These are phyloP conservation scores for Theretra japonica DNA, from an alignment of 2,888 invertebrate genomes.

Conservation along the genomic window DNA sequence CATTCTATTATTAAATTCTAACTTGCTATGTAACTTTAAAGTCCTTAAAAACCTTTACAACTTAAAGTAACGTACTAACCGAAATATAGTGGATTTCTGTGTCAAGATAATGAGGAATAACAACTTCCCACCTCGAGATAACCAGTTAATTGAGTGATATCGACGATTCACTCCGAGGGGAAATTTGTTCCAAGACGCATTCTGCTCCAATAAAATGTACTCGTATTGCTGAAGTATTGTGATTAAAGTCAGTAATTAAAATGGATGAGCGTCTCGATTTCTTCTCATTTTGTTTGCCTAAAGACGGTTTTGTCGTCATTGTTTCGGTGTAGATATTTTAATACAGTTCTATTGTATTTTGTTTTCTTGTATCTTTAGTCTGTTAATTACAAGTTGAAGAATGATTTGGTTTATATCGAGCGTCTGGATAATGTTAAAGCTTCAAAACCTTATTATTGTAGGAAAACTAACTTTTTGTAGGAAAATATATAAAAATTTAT, in stretches of 20 bases:
- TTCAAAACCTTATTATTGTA: too few relatives aligned
- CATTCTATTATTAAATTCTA: background rate
- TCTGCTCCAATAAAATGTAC: background rate
- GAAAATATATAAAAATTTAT: too few relatives aligned
- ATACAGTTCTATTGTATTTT: too few relatives aligned
- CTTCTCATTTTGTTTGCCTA: too few relatives aligned
- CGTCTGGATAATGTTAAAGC: too few relatives aligned
- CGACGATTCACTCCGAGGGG: slow-evolving; percentile 8
- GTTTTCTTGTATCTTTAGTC: too few relatives aligned
- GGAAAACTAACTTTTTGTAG: too few relatives aligned
- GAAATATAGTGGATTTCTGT: slow-evolving; percentile 23
- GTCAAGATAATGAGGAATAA: slow-evolving; percentile 20
- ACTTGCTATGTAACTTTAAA: background rate
- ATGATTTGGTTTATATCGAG: too few relatives aligned
- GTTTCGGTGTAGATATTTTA: too few relatives aligned
- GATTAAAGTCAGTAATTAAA: background rate
- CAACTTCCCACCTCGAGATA: slow-evolving; percentile 16
- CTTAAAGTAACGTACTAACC: background rate
- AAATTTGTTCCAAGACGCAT: background rate
- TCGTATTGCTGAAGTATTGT: background rate
- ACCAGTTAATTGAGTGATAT: slow-evolving; percentile 32
- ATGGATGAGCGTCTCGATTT: background rate
- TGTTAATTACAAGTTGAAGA: too few relatives aligned
- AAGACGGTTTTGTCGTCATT: too few relatives aligned
- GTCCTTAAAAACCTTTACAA: background rate